Conservation (phyloP, 1,140 invertebrate genomes). For the Diachasmimorpha longicaudata region DNA sequence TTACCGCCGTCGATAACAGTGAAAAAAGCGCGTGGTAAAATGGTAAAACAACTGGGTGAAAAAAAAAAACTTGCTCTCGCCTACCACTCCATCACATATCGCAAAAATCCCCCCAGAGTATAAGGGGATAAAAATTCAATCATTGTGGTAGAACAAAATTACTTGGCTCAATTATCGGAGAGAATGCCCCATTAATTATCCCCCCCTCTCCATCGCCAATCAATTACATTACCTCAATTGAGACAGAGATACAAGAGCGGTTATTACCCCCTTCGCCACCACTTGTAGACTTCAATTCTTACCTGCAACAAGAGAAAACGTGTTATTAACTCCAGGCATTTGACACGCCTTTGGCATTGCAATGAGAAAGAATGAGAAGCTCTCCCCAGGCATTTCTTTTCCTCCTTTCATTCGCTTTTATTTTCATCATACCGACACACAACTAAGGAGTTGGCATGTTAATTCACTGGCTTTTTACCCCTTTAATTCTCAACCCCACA, state of each 20-base stretch:
- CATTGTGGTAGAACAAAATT: not conserved
- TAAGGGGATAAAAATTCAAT: not conserved
- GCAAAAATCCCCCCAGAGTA: not conserved
- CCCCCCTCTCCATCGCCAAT: not conserved
- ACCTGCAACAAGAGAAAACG: conserved; percentile 47
- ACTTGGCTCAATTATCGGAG: not conserved
- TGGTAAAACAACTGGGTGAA: too few species aligned
- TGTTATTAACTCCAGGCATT: conserved; percentile 26
- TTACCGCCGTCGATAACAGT: conserved; percentile 22
- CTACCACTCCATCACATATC: not conserved
- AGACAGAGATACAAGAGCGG: conserved; percentile 4
- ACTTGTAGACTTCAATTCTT: conserved; percentile 34
- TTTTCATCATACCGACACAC: not conserved
- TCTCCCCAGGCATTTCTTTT: not conserved
- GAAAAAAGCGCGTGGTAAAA: not conserved
- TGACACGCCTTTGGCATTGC: conserved; percentile 13
- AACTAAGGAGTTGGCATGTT: not conserved
- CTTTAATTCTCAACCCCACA: not conserved
- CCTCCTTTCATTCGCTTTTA: not conserved
- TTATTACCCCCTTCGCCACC: conserved; percentile 4
- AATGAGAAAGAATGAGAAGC: not conserved
- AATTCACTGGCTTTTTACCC: not conserved
- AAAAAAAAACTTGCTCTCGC: too few species aligned
- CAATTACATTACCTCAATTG: conserved; percentile 11
- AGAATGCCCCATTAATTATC: not conserved